Base-by-base conservation (phyloP, 2,113 vertebrate species). In the Pica pica region DNA sequence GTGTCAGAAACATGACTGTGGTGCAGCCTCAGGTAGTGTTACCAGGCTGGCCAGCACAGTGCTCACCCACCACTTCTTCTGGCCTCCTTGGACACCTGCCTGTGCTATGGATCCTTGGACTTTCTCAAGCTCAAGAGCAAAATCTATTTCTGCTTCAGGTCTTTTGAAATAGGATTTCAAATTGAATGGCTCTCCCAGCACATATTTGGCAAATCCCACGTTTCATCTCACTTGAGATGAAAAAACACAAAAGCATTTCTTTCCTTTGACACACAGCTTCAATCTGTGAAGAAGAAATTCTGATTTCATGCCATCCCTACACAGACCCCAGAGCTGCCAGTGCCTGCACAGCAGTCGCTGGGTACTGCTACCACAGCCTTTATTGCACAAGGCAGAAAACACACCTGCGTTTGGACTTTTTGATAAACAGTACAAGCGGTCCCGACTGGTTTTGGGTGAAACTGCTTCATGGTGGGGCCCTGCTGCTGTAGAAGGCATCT, bases 11-110 rank as follows among this genome's bases (percentile, higher is more conserved):
- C 2, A 11, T 27, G 39, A 18, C 22, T n/a, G 37, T 35, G 53
- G 42, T 26, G 9, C 37, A 89, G 64, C 33, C 59, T 16, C 2
- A 0, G 2, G 59, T 9, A 14, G 17, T 1, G 2, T 52, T 23
- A 49, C 8, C 37, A 79, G 39, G 52, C 33, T 93, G 57, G 9
- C 18, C 56, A 59, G 21, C 39, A 69, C 11, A 23, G 16, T 9
- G 28, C 42, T 61, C 60, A 67, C 50, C 15, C 55, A 49, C 33
- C 1, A 0, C 33, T 35, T 27, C 11, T 59, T 50, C 27, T 78
- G 65, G 21, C 24, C 27, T 42, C 2, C 1, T 13, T 35, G 37
- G 71, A 52, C 35, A 49, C 5, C 24, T 37, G 7, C 16, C 21
- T 46, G 9, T 55, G 42, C 47, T 37, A 4, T 9, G 28, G 20